Evolutionary conservation across 1,140 invertebrate species (phyloP).

Genomic region (Drosophila navojoa): DNA sequence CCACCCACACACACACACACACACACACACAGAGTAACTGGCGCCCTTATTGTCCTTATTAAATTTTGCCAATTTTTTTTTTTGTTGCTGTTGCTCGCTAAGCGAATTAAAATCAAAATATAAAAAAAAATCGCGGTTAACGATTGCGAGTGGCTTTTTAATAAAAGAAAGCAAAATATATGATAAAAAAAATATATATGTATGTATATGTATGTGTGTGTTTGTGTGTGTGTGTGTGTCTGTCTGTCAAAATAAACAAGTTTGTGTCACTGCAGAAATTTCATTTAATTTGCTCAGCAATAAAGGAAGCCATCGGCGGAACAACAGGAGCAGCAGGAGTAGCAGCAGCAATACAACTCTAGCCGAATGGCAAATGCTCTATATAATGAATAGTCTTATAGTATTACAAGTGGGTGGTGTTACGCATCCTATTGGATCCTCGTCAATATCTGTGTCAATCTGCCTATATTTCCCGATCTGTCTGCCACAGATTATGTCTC

Average conservation of each 20-base stretch:
- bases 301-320: constrained; percentile 46
- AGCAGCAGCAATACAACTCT: no score
- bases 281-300: constrained; percentile 76
- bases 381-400: neutral
- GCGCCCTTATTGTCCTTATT: constrained; percentile 62
- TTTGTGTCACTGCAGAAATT: constrained; percentile 81
- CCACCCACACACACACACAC: constrained; percentile 6
- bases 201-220: neutral
- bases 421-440: neutral
- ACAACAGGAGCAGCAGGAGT: constrained; percentile 1
- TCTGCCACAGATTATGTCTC: no score
- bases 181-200: constrained; percentile 18
- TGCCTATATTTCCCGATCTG: no score
- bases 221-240: constrained; percentile 25
- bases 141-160: constrained; percentile 60
- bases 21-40: neutral
- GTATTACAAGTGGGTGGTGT: neutral
- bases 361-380: constrained; percentile 20
- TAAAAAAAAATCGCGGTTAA: constrained; percentile 67
- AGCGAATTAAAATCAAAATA: constrained; percentile 75
- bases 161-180: constrained; percentile 20
- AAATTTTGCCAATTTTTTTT: constrained; percentile 74
- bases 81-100: constrained; percentile 25
- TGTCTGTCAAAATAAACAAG: constrained; percentile 83
- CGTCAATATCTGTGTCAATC: no score